Evolutionary conservation across 53 echinoderm and acorn worm species (phyloP).

Genomic region (Arbacia lixula): DNA sequence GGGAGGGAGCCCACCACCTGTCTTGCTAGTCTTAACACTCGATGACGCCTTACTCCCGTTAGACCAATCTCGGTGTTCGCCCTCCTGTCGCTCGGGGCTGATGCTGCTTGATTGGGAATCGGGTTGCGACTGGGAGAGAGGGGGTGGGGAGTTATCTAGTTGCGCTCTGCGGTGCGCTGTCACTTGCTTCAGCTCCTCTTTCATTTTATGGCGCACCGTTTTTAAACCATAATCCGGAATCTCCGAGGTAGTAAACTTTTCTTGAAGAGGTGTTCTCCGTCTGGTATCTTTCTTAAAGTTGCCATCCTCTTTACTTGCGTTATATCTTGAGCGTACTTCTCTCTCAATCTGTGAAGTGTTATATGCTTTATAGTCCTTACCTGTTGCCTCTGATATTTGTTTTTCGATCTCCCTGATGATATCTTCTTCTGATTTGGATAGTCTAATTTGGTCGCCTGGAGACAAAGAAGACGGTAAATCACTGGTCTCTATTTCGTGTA

Average conservation of each 20-base stretch:
- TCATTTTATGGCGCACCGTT: conserved; percentile 79
- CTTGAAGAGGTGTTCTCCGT: conserved; percentile 38
- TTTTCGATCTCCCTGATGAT: conserved; percentile 93
- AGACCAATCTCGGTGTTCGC: conserved; percentile 5
- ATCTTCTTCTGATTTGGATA: conserved; percentile 97
- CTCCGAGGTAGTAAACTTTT: conserved; percentile 67
- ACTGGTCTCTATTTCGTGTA: conserved; percentile 49
- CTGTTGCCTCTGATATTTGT: conserved; percentile 92
- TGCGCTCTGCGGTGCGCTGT: conserved; percentile 69
- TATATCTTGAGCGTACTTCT: conserved; percentile 77
- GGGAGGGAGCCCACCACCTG: conserved; percentile 23
- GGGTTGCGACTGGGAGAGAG: neutral
- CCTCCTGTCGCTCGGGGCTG: conserved; percentile 32
- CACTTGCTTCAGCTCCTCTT: conserved; percentile 75
- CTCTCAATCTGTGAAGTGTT: conserved; percentile 78
- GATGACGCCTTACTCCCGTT: conserved; percentile 21
- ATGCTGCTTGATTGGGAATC: neutral
- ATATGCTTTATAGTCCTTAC: conserved; percentile 86
- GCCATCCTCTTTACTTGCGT: conserved; percentile 50
- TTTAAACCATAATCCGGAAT: conserved; percentile 80
- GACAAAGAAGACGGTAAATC: conserved; percentile 32
- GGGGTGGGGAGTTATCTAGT: conserved; percentile 66
- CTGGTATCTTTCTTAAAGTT: conserved; percentile 20
- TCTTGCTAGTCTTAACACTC: conserved; percentile 40
- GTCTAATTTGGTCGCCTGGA: conserved; percentile 54